These are phyloP conservation scores for Orthosia incerta DNA, from an alignment of 2,888 invertebrate species.

Conservation along the genomic window DNA sequence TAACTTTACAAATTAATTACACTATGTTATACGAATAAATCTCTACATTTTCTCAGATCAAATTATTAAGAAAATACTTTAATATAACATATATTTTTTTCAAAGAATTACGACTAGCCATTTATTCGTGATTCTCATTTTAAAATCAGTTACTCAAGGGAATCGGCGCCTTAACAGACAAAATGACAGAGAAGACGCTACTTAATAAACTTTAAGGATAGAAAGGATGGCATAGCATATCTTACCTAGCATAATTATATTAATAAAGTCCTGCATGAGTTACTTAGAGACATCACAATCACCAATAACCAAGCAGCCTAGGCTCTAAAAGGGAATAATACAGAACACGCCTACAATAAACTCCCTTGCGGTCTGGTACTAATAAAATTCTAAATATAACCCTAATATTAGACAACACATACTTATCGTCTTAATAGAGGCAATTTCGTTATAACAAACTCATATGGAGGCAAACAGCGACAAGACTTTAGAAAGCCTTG, in stretches of 20 bases:
- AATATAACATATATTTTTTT: no score
- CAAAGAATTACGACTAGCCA: no score
- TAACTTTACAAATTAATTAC: no score
- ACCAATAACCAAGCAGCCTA: background rate
- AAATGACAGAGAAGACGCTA: background rate
- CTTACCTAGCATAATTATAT: background rate
- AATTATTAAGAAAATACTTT: no score
- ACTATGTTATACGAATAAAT: no score
- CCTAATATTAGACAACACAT: slow-evolving; percentile 44
- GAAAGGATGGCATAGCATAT: background rate
- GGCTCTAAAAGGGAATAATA: background rate
- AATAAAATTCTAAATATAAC: slow-evolving; percentile 35
- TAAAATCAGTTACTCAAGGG: no score
- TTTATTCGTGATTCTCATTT: no score
- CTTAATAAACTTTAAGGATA: no score
- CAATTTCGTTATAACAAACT: slow-evolving; percentile 60
- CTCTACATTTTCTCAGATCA: no score
- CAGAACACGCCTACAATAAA: slow-evolving; percentile 18
- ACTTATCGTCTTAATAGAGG: slow-evolving; percentile 54
- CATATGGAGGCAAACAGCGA: slow-evolving; percentile 56
- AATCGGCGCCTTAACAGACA: no score
- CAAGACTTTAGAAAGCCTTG: slow-evolving; percentile 60
- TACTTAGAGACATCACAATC: background rate
- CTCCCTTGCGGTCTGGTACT: slow-evolving; percentile 21
- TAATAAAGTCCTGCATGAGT: background rate